Base-by-base conservation (phyloP, 2,797 vertebrate genomes). In the Fistularia tabacaria region DNA sequence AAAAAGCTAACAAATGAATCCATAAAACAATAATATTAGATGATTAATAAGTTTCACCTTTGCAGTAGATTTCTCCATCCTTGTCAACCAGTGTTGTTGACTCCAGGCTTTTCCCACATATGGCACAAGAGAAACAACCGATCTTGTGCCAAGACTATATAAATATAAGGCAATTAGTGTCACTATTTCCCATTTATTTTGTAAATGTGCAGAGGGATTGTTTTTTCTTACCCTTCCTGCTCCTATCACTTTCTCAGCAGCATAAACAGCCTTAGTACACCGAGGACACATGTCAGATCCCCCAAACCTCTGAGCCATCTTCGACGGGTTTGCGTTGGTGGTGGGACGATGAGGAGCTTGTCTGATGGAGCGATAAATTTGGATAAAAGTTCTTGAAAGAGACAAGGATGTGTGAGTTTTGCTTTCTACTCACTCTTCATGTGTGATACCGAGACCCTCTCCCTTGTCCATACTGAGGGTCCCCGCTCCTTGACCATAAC, bases 221-320 rank as follows among this genome's bases (percentile, higher is more conserved):
- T 46, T 59, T 59, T 53, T 38, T 15, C 92, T 91, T 86, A 98
- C 96, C 86, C 90, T 96, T 9, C 96, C 95, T 6, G 90, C 96
- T 57, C 94, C 96, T 0, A 98, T 93, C 76, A 95, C 92, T 85
- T 97, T 97, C 88, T 98, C 96, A 0, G 95, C 94, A 0, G 94
- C 95, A 0, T 96, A 99, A 50, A 98, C 95, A 0, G 93, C 75
- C 60, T 95, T 94, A 36, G 91, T 84, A 9, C 96, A 98, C 36
- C 96, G 94, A 6, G 93, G 92, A 38, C 96, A 98, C 40, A 85
- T 91, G 0, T 98, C 95, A 0, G 94, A 79, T 7, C 92, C 89
- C 0, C 93, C 94, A 0, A 94, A 90, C 80, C 86, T 95, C 85
- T 94, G 93, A 40, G 94, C 94, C 53, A 93, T 81, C 74, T 90